These are phyloP conservation scores for Brevimyrus niger DNA, from an alignment of 2,113 vertebrate species.

Conservation along the genomic window DNA sequence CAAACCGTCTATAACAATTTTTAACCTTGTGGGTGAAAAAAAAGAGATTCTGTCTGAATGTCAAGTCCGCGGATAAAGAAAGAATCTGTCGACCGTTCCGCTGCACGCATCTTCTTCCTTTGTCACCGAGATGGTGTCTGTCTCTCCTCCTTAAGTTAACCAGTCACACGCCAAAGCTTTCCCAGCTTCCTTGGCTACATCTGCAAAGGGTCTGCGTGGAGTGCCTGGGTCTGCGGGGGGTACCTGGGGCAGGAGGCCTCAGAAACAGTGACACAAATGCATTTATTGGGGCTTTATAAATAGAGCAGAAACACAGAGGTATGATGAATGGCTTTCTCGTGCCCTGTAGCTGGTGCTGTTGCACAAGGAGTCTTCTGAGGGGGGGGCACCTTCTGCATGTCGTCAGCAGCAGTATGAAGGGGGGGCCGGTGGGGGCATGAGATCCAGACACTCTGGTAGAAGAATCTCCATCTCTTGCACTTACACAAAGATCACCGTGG, in stretches of 20 bases:
- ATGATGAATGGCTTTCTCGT: not conserved
- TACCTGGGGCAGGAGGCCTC: not conserved
- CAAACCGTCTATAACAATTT: not conserved
- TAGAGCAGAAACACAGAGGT: not conserved
- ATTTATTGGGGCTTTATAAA: not conserved
- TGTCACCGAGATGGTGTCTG: not conserved
- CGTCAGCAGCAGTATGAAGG: not conserved
- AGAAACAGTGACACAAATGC: not conserved
- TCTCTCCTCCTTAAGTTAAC: not conserved
- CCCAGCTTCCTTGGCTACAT: not conserved
- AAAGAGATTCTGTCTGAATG: not conserved
- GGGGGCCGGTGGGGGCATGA: not conserved
- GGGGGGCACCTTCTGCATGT: not conserved
- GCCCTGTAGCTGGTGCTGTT: not conserved
- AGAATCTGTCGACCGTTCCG: not conserved
- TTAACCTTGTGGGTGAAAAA: not conserved
- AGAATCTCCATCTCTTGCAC: conserved; percentile 18
- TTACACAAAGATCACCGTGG: conserved; percentile 1
- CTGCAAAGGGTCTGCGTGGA: not conserved
- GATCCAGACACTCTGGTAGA: conserved; percentile 10
- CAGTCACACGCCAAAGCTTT: not conserved
- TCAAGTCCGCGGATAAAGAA: not conserved
- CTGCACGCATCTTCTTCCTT: not conserved
- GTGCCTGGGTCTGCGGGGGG: no score
- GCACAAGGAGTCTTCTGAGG: not conserved